phyloP scores from a whole-genome alignment of 1,140 invertebrate species.

The Oedothorax gibbosus region DNA sequence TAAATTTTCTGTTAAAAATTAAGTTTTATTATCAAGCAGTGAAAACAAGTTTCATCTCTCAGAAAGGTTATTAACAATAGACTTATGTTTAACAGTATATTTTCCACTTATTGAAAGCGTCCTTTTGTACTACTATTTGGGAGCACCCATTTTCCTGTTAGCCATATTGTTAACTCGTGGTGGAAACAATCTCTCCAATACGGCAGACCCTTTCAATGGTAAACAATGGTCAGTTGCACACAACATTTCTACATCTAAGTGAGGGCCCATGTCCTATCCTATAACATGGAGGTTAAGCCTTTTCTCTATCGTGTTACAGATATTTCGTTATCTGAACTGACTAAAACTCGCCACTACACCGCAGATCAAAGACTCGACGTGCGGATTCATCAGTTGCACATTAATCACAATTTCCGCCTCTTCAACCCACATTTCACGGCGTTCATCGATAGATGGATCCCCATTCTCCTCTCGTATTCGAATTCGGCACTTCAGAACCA shows the following conservation, averaged over 20 bases:
- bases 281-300: neutral
- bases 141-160: no score
- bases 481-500: neutral
- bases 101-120: no score
- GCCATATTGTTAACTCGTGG: neutral
- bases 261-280: neutral
- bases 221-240: neutral
- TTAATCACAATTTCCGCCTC: conserved; percentile 18
- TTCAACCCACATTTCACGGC: neutral
- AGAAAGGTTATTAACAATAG: no score
- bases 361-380: neutral
- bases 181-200: neutral
- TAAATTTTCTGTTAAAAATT: no score
- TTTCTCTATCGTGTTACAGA: neutral
- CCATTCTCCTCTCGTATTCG: no score
- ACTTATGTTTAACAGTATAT: no score
- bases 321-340: neutral
- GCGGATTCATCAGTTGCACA: conserved; percentile 20
- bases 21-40: no score
- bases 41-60: no score
- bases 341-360: neutral
- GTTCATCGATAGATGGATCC: neutral
- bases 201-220: neutral
- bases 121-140: no score
- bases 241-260: neutral